Base-by-base conservation (phyloP, 2,888 invertebrate species). In the Diaperis boleti region DNA sequence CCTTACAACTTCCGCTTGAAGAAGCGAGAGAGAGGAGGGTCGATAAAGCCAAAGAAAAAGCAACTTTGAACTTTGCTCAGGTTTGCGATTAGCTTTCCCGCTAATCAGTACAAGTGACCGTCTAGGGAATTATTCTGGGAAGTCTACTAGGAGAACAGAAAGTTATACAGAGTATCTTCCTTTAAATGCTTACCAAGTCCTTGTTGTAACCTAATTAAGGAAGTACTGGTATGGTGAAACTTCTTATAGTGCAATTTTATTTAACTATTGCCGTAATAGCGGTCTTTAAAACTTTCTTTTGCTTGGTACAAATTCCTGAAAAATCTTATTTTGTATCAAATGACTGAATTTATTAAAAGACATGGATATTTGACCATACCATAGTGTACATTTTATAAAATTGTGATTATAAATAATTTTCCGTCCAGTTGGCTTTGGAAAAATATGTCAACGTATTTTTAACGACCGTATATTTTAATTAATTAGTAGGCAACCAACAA, bases 61-160 rank as follows among this genome's bases (percentile, higher is more conserved):
- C 17, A 17, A 13, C 11, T 35, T 14, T 18, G 26, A 39, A 37
- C 11, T 39, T 54, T 37, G 41, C 50, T 45, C 35, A 57, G 55
- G 50, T 63, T 69, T 65, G 65, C 69, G 65, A 69, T 71, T 67
- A 68, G 50, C 62, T 59, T 18, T 59, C 41, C 54, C 50, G 45
- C 65, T 70, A 68, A 71, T 71, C 65, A 70, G 67, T 44, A 69
- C 65, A 62, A 69, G 67, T 69, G 61, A 59, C 50, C 59, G 57
- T 57, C 59, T 55, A 8, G 70, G 67, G 70, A 64, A 64, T 69
- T 57, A 65, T 68, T 52, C 26, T 45, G 14, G 44, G 33, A 67
- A 44, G 41, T 42, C 42, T 29, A 26, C 20, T 15, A 37, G 20
- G 37, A 52, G 29, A 39, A 29, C 20, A 26, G 55, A 63, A 61